These are phyloP conservation scores for Acromyrmex charruanus DNA, from an alignment of 1,140 invertebrate species.

Conservation along the genomic window DNA sequence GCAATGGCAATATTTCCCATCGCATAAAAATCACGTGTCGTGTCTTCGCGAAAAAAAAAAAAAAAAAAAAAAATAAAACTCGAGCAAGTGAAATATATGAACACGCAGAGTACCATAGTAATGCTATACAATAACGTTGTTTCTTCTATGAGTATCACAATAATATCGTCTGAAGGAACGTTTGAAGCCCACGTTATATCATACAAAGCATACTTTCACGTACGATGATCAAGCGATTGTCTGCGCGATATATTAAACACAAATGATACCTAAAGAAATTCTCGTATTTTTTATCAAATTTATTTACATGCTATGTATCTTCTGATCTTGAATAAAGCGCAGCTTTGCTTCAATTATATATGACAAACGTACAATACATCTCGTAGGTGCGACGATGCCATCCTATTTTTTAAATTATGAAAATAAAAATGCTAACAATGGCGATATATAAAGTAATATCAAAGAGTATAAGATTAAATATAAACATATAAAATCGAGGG, in stretches of 20 bases:
- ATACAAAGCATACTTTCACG: slow-evolving; percentile 49
- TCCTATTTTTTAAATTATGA: slow-evolving; percentile 33
- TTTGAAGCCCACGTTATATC: slow-evolving; percentile 81
- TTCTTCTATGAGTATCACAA: slow-evolving; percentile 84
- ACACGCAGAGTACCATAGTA: slow-evolving; percentile 44
- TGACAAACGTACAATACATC: slow-evolving; percentile 30
- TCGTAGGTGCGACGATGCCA: slow-evolving; percentile 21
- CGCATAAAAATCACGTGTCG: not conserved
- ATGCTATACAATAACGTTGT: slow-evolving; percentile 39
- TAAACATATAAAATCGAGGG: slow-evolving; percentile 59
- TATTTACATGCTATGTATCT: slow-evolving; percentile 22
- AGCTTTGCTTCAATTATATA: slow-evolving; percentile 35
- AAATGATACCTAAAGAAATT: slow-evolving; percentile 22
- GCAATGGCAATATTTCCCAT: slow-evolving; percentile 14
- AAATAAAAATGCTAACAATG: slow-evolving; percentile 26
- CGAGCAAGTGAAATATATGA: slow-evolving; percentile 19
- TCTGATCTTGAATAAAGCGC: not conserved
- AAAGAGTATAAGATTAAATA: slow-evolving; percentile 60
- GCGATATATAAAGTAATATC: slow-evolving; percentile 5
- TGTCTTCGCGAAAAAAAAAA: not conserved
- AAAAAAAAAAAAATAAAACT: slow-evolving; percentile 12
- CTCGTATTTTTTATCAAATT: not conserved
- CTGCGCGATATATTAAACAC: not conserved
- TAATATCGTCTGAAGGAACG: slow-evolving; percentile 85
- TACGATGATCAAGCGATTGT: slow-evolving; percentile 34